phyloP scores from a whole-genome alignment of 2,888 invertebrate species.

The Anarsia innoxiella region DNA sequence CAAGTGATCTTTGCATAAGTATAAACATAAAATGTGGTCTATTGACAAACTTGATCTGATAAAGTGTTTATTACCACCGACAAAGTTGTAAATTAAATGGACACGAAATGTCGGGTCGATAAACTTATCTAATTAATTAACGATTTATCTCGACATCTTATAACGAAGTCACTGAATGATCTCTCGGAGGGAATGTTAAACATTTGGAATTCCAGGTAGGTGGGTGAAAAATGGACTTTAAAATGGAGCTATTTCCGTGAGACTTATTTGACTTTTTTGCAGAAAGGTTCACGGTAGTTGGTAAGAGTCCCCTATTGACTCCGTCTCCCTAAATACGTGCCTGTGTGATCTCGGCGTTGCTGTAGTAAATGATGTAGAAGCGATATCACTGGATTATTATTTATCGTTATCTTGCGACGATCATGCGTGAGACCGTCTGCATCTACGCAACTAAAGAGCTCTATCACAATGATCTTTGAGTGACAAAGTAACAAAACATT shows the following conservation, averaged over 20 bases:
- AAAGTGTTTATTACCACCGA: slow-evolving; percentile 51
- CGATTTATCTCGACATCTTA: slow-evolving; percentile 38
- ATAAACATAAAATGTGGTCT: slow-evolving; percentile 19
- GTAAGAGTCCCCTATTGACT: too few relatives aligned
- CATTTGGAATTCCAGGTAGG: slow-evolving; percentile 32
- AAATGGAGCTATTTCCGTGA: too few relatives aligned
- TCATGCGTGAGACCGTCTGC: slow-evolving; percentile 33
- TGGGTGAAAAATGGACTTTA: too few relatives aligned
- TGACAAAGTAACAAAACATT: too few relatives aligned
- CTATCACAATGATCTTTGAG: slow-evolving; percentile 37
- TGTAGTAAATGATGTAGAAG: slow-evolving; percentile 42
- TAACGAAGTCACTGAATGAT: slow-evolving; percentile 38
- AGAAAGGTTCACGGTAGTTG: too few relatives aligned
- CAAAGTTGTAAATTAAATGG: slow-evolving; percentile 52
- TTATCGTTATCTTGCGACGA: slow-evolving; percentile 48
- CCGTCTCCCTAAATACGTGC: slow-evolving; percentile 13
- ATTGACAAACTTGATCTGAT: slow-evolving; percentile 44
- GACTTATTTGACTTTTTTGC: too few relatives aligned
- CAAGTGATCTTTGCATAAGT: slow-evolving; percentile 8
- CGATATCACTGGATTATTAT: slow-evolving; percentile 58
- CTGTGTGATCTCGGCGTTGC: slow-evolving; percentile 25
- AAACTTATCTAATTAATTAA: slow-evolving; percentile 56
- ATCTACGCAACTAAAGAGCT: slow-evolving; percentile 37
- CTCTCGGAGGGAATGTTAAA: slow-evolving; percentile 50
- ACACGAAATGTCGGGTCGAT: slow-evolving; percentile 51